Evolutionary conservation across 2,797 vertebrate species (phyloP).

Genomic region (Chaetodon trifasciatus): DNA sequence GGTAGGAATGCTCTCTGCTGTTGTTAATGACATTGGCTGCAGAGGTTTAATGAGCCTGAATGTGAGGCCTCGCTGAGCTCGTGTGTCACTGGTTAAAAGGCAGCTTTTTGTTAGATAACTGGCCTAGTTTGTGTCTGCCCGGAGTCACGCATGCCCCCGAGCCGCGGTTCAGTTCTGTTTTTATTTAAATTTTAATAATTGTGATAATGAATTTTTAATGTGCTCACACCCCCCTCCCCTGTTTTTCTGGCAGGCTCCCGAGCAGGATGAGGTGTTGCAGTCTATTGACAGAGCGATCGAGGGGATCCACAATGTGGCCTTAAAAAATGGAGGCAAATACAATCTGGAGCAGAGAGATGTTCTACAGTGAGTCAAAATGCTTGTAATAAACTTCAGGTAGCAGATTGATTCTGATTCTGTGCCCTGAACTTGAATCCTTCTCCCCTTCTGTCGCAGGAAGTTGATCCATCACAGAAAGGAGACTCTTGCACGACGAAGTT

Average conservation of each 20-base stretch:
- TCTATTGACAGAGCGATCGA: slow-evolving; percentile 98
- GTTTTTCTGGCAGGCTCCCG: slow-evolving; percentile 78
- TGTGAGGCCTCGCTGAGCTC: slow-evolving; percentile 44
- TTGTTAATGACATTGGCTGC: slow-evolving; percentile 36
- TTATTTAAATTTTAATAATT: slow-evolving; percentile 66
- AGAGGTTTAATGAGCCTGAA: slow-evolving; percentile 47
- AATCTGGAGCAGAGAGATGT: slow-evolving; percentile 98
- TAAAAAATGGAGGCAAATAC: slow-evolving; percentile 97
- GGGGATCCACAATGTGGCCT: slow-evolving; percentile 96
- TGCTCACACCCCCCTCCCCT: neutral
- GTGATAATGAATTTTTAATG: slow-evolving; percentile 66
- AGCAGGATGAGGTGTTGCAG: slow-evolving; percentile 96
- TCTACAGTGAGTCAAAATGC: slow-evolving; percentile 91
- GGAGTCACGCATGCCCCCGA: slow-evolving; percentile 52
- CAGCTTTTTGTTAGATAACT: slow-evolving; percentile 69
- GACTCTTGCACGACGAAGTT: slow-evolving; percentile 91
- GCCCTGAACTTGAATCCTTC: neutral
- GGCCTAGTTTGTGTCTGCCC: slow-evolving; percentile 69
- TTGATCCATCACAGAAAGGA: slow-evolving; percentile 98
- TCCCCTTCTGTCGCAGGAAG: slow-evolving; percentile 84
- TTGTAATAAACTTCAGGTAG: too few relatives aligned
- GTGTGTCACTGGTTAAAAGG: slow-evolving; percentile 47
- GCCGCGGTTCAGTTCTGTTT: slow-evolving; percentile 44
- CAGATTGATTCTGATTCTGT: neutral
- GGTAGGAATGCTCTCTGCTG: slow-evolving; percentile 53